Evolutionary conservation across 2,888 invertebrate species (phyloP), one percentile per base, ranked within the genome.

Genomic region (Nymphalis c-album): DNA sequence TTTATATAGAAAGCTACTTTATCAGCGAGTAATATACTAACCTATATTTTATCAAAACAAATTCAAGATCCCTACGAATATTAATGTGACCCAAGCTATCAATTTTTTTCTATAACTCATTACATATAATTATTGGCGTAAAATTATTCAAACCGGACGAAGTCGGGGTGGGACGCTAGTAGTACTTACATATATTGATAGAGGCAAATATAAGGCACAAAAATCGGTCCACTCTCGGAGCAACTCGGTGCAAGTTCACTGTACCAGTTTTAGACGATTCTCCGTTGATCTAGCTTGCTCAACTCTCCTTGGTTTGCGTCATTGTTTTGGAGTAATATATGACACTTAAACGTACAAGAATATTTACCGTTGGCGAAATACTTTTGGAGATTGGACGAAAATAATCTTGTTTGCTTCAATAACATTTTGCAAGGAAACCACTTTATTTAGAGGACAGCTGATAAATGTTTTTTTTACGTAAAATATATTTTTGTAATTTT

Each of bases 311-410:
- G 67, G 50, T 51, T 67, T 70, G 64, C 64, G 68, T 51, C 63
- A 68, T 68, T 64, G 67, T 64, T 71, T 70, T 64, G 59, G 51
- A 67, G 69, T 69, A 71, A 71, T 69, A 62, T 71, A 63, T 63
- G 68, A 68, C 69, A 66, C 71, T 64, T 51, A 64, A 61, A 60
- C 57, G 47, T 20, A 47, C 55, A 20, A 58, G 53, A 63, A 50
- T 53, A 55, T 68, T 71, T 60, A 63, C 62, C 60, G 50, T 65
- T 72, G 63, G 67, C 69, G 67, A 70, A 67, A 73, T 61, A 57
- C 20, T 35, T 61, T 18, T 26, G 46, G 53, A 57, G 47, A 48
- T 60, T 65, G 67, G 72, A 71, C 75, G 71, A 66, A 71, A 63
- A 64, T 18, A 59, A 60, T 62, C 68, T 59, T 61, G 70, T 64